phyloP scores from a whole-genome alignment of 2,113 vertebrate species.

The Sarotherodon lohbergeri region DNA sequence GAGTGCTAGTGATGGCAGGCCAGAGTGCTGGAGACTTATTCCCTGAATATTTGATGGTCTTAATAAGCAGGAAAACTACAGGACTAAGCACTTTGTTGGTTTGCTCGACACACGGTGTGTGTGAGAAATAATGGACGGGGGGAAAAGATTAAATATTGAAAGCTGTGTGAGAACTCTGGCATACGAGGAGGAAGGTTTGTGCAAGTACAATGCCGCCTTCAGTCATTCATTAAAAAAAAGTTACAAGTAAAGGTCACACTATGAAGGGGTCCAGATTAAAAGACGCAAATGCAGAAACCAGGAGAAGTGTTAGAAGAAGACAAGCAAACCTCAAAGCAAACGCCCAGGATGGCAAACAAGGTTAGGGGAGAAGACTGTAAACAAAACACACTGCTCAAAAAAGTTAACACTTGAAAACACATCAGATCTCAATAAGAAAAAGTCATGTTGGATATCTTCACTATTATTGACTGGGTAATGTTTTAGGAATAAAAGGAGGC shows the following conservation, averaged over 20 bases:
- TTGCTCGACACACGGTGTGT: background rate
- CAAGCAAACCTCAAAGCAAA: fast-evolving
- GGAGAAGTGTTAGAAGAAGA: background rate
- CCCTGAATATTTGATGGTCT: constrained; percentile 71
- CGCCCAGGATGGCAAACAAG: fast-evolving
- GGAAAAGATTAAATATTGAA: constrained; percentile 69
- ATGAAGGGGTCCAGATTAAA: background rate
- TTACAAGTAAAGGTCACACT: background rate
- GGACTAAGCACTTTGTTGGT: constrained; percentile 69
- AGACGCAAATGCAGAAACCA: fast-evolving
- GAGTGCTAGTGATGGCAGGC: constrained; percentile 37
- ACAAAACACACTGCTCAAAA: background rate
- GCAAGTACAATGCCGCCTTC: background rate
- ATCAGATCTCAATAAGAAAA: background rate
- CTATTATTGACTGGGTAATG: background rate
- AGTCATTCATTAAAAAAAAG: background rate
- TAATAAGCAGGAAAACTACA: constrained; percentile 69
- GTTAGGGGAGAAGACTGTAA: background rate
- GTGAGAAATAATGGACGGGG: constrained; percentile 55
- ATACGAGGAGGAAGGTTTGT: background rate
- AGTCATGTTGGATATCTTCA: background rate
- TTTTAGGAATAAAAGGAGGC: background rate
- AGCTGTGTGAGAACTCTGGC: constrained; percentile 19
- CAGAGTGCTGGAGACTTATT: constrained; percentile 46
- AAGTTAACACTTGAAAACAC: background rate